A percentile compares a stretch with the other conserved stretches of the same genome.
phyloP scores from a whole-genome alignment of 1,140 invertebrate genomes.

The Microplitis demolitor region DNA sequence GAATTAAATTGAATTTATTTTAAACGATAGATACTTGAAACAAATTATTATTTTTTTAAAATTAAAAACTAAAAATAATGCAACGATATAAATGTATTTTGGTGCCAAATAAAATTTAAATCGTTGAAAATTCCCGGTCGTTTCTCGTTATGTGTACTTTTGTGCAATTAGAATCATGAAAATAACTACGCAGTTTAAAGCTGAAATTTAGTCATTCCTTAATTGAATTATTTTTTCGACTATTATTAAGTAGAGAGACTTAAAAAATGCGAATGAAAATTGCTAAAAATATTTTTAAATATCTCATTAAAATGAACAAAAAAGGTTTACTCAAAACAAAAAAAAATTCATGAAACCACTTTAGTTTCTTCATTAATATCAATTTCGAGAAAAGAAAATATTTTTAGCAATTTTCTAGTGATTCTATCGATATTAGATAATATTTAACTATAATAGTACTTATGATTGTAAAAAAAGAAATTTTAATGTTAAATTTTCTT shows the following conservation, averaged over 20 bases:
- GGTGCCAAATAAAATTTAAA: conserved; percentile 13
- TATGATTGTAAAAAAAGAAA: background rate
- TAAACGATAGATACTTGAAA: background rate
- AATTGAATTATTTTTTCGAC: conserved; percentile 13
- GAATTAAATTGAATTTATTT: background rate
- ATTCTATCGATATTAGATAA: conserved; percentile 1
- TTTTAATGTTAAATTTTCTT: background rate
- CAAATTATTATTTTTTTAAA: background rate
- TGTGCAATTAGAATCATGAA: background rate
- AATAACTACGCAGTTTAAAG: background rate
- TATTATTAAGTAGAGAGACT: background rate
- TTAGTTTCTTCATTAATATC: background rate
- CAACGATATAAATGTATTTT: background rate
- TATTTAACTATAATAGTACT: background rate
- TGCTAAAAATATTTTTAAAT: conserved; percentile 2
- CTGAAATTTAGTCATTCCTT: conserved; percentile 8
- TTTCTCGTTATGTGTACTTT: background rate
- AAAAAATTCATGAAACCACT: background rate
- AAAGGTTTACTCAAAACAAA: background rate
- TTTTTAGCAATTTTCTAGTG: background rate
- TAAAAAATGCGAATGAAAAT: conserved; percentile 7
- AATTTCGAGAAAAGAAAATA: background rate
- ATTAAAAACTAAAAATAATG: background rate
- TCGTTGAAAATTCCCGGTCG: background rate
- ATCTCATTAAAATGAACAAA: background rate